Evolutionary conservation across 2,888 invertebrate species (phyloP), one percentile per base, ranked within the genome.

Genomic region (Cantharis rustica): DNA sequence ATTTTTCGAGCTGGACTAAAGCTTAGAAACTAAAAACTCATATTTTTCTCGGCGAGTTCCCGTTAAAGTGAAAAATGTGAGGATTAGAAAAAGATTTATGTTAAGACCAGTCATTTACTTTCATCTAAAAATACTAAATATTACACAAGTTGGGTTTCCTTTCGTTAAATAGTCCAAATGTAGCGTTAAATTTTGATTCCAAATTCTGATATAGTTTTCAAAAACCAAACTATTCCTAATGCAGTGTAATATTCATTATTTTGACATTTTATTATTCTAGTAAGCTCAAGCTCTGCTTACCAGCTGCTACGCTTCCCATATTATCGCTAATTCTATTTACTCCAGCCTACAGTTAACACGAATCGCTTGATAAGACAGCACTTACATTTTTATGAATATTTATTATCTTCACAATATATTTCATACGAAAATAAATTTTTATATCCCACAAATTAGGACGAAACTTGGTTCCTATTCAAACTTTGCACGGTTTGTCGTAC

Each of bases 41-140:
- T 77, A 80, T 82, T 82, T 83, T 83, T 83, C 83, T 82, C 78
- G 77, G 78, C 76, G 79, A 82, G 81, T 82, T 82, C 82, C 80
- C 82, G 80, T 81, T 76, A 80, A 82, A 81, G 82, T 83, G 83
- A 83, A 81, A 83, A 84, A 83, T 81, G 82, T 77, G 77, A 26
- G 83, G 83, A 83, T 84, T 84, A 83, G 80, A 79, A 76, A 63
- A 16, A 68, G 82, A 82, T 84, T 82, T 81, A 79, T 79, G 72
- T 79, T 78, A 74, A 77, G 81, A 79, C 81, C 79, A 79, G 79
- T 81, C 82, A 82, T 82, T 81, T 82, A 78, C 72, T 75, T 78
- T 78, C 77, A 64, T 71, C 78, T 66, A 23, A 17, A 20, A 23
- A 66, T 66, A 17, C 64, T 20, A 20, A 66, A 66, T 66, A 66